Conservation (phyloP, 2,113 vertebrate genomes). For the Paralichthys olivaceus region DNA sequence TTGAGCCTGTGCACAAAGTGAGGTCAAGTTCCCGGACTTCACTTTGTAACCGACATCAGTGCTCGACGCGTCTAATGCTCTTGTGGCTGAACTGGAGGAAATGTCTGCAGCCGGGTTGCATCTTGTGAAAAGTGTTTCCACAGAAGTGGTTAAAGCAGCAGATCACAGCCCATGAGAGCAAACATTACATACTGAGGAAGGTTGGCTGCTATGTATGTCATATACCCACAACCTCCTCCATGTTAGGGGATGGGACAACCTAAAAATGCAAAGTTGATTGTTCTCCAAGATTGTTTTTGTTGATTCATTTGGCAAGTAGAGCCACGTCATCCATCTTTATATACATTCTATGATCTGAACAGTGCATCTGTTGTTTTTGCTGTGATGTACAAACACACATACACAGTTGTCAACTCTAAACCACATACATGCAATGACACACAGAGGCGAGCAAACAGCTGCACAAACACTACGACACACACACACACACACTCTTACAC, state of each 20-base stretch:
- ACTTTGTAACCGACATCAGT: constrained; percentile 8
- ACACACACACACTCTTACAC: constrained; percentile 33
- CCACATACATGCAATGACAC: constrained; percentile 11
- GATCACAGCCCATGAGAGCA: not conserved
- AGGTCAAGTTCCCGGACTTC: constrained; percentile 2
- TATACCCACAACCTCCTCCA: too few relatives aligned
- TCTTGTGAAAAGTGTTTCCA: not conserved
- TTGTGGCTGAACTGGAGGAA: constrained; percentile 4
- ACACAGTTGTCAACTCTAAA: not conserved
- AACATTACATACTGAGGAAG: too few relatives aligned
- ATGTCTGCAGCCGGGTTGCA: constrained; percentile 13
- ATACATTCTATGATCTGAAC: too few relatives aligned
- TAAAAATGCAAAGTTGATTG: too few relatives aligned
- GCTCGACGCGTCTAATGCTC: constrained; percentile 12
- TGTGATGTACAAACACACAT: too few relatives aligned
- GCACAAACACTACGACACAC: constrained; percentile 19
- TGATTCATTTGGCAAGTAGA: too few relatives aligned
- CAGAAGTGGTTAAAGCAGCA: not conserved
- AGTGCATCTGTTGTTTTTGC: too few relatives aligned
- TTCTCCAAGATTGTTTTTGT: too few relatives aligned
- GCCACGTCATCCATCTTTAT: too few relatives aligned
- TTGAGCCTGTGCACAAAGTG: not conserved
- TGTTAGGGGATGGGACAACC: too few relatives aligned
- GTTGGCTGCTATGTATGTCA: too few relatives aligned
- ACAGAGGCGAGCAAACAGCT: constrained; percentile 5